These are phyloP conservation scores for Drosophila willistoni DNA, from an alignment of 1,140 invertebrate species.

Conservation along the genomic window DNA sequence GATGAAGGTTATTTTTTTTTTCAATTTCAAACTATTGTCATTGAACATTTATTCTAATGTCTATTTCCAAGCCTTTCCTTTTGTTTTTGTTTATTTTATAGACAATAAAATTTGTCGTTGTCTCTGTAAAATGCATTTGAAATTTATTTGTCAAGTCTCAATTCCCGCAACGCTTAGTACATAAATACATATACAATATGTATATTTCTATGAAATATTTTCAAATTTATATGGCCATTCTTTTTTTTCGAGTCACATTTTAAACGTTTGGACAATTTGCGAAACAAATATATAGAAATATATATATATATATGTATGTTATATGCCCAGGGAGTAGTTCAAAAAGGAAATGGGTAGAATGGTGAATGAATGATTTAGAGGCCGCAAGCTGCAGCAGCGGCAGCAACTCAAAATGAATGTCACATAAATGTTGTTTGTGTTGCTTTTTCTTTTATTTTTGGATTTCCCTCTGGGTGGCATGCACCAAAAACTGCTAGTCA, in stretches of 20 bases:
- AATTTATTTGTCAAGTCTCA: slow-evolving; percentile 20
- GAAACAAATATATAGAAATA: slow-evolving; percentile 29
- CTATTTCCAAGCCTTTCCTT: background rate
- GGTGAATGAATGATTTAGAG: slow-evolving; percentile 34
- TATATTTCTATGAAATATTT: slow-evolving; percentile 11
- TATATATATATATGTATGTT: background rate
- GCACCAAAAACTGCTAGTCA: slow-evolving; percentile 50
- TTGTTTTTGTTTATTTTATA: background rate
- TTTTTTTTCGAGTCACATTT: background rate
- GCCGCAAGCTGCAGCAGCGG: slow-evolving; percentile 38
- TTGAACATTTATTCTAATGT: background rate
- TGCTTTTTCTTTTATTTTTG: slow-evolving; percentile 11
- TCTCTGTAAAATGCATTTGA: slow-evolving; percentile 3
- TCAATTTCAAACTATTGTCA: too few relatives aligned
- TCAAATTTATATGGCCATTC: slow-evolving; percentile 1
- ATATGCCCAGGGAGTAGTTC: slow-evolving; percentile 10
- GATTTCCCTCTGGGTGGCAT: slow-evolving; percentile 33
- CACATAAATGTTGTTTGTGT: slow-evolving; percentile 59
- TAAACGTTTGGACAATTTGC: slow-evolving; percentile 49
- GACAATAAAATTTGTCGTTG: background rate
- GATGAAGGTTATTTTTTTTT: too few relatives aligned
- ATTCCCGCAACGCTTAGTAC: slow-evolving; percentile 33
- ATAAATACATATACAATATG: background rate
- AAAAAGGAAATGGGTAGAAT: slow-evolving; percentile 12
- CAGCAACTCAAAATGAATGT: slow-evolving; percentile 68